A percentile compares a stretch with the other conserved stretches of the same genome.
Evolutionary conservation across 2,797 vertebrate species (phyloP).

Genomic region (Argentina silus): DNA sequence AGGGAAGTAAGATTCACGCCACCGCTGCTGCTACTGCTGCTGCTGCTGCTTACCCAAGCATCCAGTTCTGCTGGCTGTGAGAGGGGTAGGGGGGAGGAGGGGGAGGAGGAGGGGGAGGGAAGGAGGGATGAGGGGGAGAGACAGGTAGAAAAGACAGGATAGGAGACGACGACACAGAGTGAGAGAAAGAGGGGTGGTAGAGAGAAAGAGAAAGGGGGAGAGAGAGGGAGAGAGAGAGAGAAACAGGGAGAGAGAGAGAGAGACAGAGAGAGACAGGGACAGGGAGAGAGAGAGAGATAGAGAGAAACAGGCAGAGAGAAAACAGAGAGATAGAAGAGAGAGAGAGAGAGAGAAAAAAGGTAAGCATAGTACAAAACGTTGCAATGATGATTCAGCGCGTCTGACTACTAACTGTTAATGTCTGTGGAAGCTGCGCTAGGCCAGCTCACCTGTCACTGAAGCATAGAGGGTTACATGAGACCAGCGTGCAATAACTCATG

Average conservation of each 20-base stretch:
- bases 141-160: conserved; percentile 11
- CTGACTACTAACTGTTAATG: not conserved
- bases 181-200: not conserved
- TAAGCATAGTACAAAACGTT: no score
- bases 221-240: not conserved
- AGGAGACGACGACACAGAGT: not conserved
- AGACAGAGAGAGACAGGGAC: conserved; percentile 16
- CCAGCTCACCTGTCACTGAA: not conserved
- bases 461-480: not conserved
- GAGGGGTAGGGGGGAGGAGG: conserved; percentile 33
- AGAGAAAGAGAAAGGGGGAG: not conserved
- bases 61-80: conserved; percentile 84
- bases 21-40: conserved; percentile 23
- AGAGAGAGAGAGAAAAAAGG: not conserved
- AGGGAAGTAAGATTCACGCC: conserved; percentile 22
- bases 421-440: not conserved
- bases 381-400: not conserved
- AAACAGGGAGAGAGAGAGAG: not conserved
- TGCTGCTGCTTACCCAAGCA: conserved; percentile 81
- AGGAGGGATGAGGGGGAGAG: conserved; percentile 32
- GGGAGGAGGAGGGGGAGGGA: not conserved
- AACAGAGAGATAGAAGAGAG: not conserved
- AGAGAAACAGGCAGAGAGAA: no score
- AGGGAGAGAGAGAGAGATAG: no score
- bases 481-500: not conserved